Conservation (phyloP, 2,888 invertebrate genomes). For the Lasioglossum morio region DNA sequence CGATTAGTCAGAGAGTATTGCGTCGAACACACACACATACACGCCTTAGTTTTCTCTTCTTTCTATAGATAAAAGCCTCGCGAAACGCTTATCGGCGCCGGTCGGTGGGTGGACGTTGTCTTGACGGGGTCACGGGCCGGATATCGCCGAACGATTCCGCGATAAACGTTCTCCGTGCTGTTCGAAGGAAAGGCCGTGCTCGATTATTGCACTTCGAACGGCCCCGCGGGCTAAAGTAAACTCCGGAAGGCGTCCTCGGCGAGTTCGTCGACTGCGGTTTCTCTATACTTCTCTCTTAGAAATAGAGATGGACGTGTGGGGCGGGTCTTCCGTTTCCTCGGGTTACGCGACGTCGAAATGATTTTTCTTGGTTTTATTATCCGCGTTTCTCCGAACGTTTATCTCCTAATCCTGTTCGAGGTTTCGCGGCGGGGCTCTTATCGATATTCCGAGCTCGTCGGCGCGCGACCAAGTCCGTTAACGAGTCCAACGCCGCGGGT, state of each 20-base stretch:
- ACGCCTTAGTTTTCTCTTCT: constrained; percentile 34
- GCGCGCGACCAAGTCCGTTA: constrained; percentile 53
- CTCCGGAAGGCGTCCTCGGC: constrained; percentile 28
- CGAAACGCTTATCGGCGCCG: neutral
- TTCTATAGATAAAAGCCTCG: constrained; percentile 27
- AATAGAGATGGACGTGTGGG: neutral
- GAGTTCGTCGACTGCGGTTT: constrained; percentile 55
- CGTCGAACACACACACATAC: no score
- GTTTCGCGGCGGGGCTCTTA: neutral
- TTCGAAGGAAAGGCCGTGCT: constrained; percentile 40
- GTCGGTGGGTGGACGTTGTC: neutral
- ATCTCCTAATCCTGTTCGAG: neutral
- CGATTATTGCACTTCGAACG: constrained; percentile 68
- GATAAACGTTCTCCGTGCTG: constrained; percentile 31
- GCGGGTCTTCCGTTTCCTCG: neutral
- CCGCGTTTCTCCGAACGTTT: neutral
- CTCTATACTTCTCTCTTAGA: neutral
- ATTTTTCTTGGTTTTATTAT: constrained; percentile 10
- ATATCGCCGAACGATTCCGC: constrained; percentile 27
- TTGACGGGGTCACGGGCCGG: neutral
- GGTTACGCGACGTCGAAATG: constrained; percentile 15
- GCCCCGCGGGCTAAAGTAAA: constrained; percentile 57
- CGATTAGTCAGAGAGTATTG: neutral
- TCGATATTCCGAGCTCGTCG: constrained; percentile 50
- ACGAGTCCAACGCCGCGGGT: constrained; percentile 32